These are phyloP conservation scores for Lamproptera curius DNA, from an alignment of 2,888 invertebrate genomes.

Conservation along the genomic window DNA sequence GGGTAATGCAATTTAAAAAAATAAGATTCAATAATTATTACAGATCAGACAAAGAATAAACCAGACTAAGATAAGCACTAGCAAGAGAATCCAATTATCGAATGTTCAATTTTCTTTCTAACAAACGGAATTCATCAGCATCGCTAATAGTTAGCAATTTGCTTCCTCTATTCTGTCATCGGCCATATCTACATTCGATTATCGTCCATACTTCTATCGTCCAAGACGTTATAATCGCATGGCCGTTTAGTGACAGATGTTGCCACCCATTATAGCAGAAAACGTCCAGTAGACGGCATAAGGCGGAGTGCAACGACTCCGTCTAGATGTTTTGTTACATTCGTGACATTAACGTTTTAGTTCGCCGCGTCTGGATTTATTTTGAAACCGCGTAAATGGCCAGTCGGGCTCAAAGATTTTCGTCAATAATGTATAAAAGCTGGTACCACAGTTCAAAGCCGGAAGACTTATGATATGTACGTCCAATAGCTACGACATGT, in stretches of 20 bases:
- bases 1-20: no score
- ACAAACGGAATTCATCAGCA: neutral
- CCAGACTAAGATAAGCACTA: no score
- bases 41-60: no score
- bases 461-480: no score
- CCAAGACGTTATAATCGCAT: constrained; percentile 12
- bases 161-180: neutral
- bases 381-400: constrained; percentile 28
- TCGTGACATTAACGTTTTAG: constrained; percentile 64
- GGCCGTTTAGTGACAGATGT: constrained; percentile 25
- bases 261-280: constrained; percentile 13
- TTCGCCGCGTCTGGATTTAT: constrained; percentile 61
- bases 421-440: no score
- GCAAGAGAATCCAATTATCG: neutral
- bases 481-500: no score
- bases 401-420: neutral
- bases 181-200: constrained; percentile 5
- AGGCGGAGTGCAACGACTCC: constrained; percentile 50
- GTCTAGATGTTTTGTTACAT: constrained; percentile 52
- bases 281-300: constrained; percentile 23
- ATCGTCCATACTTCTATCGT: constrained; percentile 1
- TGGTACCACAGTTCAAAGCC: no score
- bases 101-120: neutral
- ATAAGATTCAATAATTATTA: no score
- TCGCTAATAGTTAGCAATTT: neutral